phyloP scores from a whole-genome alignment of 2,888 invertebrate genomes.

The Acleris laterana region DNA sequence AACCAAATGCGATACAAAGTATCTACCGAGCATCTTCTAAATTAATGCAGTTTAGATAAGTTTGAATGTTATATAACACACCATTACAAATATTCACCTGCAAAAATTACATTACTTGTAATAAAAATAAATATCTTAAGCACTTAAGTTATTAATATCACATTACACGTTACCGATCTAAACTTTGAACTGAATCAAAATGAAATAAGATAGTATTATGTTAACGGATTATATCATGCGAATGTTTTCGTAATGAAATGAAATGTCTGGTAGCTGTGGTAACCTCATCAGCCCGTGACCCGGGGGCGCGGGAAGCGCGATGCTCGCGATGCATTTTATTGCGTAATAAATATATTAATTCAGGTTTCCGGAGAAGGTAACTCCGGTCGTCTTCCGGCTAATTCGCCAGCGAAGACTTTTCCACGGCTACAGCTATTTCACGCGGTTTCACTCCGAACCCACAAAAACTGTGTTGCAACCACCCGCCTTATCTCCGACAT shows the following conservation, averaged over 20 bases:
- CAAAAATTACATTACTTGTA: slow-evolving; percentile 5
- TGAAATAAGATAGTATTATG: slow-evolving; percentile 25
- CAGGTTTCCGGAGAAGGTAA: slow-evolving; percentile 15
- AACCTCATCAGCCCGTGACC: slow-evolving; percentile 23
- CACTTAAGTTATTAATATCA: slow-evolving; percentile 10
- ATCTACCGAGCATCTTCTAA: no score
- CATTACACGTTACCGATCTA: slow-evolving; percentile 8
- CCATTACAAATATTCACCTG: no score
- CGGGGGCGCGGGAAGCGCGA: slow-evolving; percentile 8
- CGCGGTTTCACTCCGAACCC: slow-evolving; percentile 31
- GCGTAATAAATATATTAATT: slow-evolving; percentile 14
- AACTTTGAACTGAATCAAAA: slow-evolving; percentile 17
- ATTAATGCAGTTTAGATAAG: no score
- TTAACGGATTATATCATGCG: slow-evolving; percentile 31
- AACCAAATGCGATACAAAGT: no score
- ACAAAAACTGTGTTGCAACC: slow-evolving; percentile 28
- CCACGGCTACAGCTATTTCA: slow-evolving; percentile 10
- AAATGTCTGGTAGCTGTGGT: slow-evolving; percentile 20
- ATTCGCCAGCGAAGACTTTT: slow-evolving; percentile 12
- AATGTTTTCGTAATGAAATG: slow-evolving; percentile 28
- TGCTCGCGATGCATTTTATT: slow-evolving; percentile 13
- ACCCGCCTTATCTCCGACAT: slow-evolving; percentile 32
- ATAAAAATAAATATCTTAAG: slow-evolving; percentile 16
- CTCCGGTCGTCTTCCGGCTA: slow-evolving; percentile 11
- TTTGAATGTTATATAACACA: no score